phyloP scores from a whole-genome alignment of 2,797 vertebrate genomes.

The Eupleurogrammus muticus region DNA sequence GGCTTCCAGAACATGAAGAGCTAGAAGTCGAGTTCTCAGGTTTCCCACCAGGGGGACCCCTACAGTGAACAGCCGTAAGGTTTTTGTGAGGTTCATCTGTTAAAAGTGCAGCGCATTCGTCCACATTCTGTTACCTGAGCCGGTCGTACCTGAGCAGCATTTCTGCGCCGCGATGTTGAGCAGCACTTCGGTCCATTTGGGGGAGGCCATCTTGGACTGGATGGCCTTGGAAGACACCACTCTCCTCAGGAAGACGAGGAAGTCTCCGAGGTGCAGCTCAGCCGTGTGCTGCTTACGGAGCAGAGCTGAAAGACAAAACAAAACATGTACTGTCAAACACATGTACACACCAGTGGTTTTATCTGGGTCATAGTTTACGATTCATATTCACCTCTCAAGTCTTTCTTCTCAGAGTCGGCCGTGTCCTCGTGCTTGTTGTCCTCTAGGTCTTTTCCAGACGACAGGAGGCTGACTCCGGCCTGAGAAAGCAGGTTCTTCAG shows the following conservation, averaged over 20 bases:
- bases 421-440: constrained; percentile 85
- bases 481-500: constrained; percentile 96
- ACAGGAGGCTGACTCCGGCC: constrained; percentile 88
- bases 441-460: constrained; percentile 83
- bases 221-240: constrained; percentile 99
- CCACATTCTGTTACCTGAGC: not conserved
- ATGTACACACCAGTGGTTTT: too few species aligned
- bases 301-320: constrained; percentile 77
- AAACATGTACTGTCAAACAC: not conserved
- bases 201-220: constrained; percentile 98
- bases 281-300: constrained; percentile 94
- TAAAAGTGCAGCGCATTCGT: not conserved
- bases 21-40: constrained; percentile 94
- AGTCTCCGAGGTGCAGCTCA: constrained; percentile 96
- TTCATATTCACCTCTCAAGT: constrained; percentile 89
- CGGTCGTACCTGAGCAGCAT: constrained; percentile 90
- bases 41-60: constrained; percentile 96
- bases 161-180: constrained; percentile 98
- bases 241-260: constrained; percentile 95
- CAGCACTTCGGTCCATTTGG: constrained; percentile 98
- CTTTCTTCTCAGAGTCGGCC: constrained; percentile 91
- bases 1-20: constrained; percentile 96
- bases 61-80: constrained; percentile 47
- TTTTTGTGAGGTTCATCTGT: not conserved
- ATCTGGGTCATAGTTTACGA: too few species aligned